A percentile compares a stretch with the other conserved stretches of the same genome.
These are phyloP conservation scores for Digitonthophagus gazella DNA, from an alignment of 2,888 invertebrate genomes.

Conservation along the genomic window DNA sequence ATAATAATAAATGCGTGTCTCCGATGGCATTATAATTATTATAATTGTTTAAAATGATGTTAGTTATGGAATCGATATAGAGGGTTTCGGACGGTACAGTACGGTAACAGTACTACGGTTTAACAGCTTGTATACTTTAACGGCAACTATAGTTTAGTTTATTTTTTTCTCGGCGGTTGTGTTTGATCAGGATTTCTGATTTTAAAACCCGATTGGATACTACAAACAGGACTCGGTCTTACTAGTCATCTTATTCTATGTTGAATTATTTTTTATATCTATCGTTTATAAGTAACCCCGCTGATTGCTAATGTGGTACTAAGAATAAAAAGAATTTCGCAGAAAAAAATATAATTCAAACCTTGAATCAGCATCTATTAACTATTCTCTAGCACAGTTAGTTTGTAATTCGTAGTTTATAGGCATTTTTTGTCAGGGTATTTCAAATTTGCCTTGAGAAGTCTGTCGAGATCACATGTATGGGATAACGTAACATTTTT, in stretches of 20 bases:
- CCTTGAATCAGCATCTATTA: slow-evolving; percentile 27
- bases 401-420: slow-evolving; percentile 34
- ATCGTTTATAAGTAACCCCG: slow-evolving; percentile 26
- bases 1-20: no score
- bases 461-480: neutral
- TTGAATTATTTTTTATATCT: slow-evolving; percentile 49
- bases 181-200: slow-evolving; percentile 38
- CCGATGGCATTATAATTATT: slow-evolving; percentile 32
- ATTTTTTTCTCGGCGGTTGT: slow-evolving; percentile 23
- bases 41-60: slow-evolving; percentile 24
- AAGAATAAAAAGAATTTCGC: slow-evolving; percentile 13
- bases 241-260: slow-evolving; percentile 51
- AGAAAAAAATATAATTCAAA: neutral
- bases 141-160: neutral
- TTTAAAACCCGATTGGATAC: slow-evolving; percentile 30
- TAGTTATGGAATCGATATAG: neutral
- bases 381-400: slow-evolving; percentile 35
- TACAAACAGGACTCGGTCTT: slow-evolving; percentile 44
- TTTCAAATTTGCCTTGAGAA: slow-evolving; percentile 30
- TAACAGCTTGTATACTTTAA: neutral
- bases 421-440: slow-evolving; percentile 39
- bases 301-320: slow-evolving; percentile 21
- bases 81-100: no score
- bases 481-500: neutral
- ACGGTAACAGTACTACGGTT: no score